Evolutionary conservation across 2,113 vertebrate genomes (phyloP), one percentile per base, ranked within the genome.

Genomic region (Martes martes): DNA sequence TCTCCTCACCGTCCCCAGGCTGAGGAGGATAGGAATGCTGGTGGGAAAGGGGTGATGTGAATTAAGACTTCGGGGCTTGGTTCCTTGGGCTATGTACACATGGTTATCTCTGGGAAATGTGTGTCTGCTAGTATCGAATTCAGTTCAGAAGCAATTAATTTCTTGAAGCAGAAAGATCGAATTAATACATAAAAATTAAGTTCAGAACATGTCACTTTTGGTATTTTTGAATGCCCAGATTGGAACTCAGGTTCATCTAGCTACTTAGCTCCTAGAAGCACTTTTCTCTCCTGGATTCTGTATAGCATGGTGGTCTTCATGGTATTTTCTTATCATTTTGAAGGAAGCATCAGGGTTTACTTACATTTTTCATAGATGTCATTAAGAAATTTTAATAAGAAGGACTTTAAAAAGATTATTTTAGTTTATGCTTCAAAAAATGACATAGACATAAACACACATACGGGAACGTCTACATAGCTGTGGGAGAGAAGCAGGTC

Each of bases 341-440:
- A 89, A 80, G n/a, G 16, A 47, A 83, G 26, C 14, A 50, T 83
- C 2, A 42, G 23, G 6, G 11, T 82, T 45, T 78, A 14, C 47
- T 42, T 61, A 4, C 3, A 61, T 87, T 7, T 80, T 76, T 95
- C 10, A 21, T 55, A 39, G 89, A n/a, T 85, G 55, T 63, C 86
- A 47, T 42, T 65, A 76, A 84, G 50, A 59, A 52, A 11, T 69
- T 42, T 88, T 93, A 69, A 79, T 28, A 59, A 87, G 36, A 91
- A 79, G 39, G 47, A 59, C 47, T 65, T 89, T 45, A 33, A 36
- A 96, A 81, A 88, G 21, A 78, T 87, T 71, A 86, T 94, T 92
- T 93, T 65, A 91, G 47, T 31, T 84, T 65, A 79, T 91, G 45
- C 14, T 91, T 78, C 92, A 52, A 13, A 11, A 57, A 87, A 39